phyloP scores from a whole-genome alignment of 2,888 invertebrate genomes.

The Sialis fuliginosa region DNA sequence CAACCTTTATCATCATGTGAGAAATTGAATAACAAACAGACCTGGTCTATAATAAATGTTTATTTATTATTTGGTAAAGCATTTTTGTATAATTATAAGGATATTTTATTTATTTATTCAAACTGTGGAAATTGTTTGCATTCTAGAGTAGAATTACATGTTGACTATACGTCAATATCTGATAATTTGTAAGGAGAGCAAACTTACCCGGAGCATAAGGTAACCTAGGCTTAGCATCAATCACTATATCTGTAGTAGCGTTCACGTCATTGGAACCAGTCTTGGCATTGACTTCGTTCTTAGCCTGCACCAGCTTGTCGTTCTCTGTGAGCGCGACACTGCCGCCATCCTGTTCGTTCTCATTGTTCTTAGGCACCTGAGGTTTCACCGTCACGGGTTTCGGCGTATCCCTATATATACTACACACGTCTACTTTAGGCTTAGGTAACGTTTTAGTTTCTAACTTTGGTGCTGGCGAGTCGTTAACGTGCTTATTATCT shows the following conservation, averaged over 20 bases:
- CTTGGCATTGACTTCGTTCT: conserved; percentile 22
- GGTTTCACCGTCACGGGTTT: conserved; percentile 14
- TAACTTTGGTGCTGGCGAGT: background rate
- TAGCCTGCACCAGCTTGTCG: conserved; percentile 23
- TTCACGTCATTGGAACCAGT: conserved; percentile 12
- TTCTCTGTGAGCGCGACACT: conserved; percentile 15
- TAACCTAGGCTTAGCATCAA: conserved; percentile 14
- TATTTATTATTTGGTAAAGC: conserved; percentile 5
- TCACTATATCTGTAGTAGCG: conserved; percentile 7
- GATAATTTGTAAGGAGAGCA: background rate
- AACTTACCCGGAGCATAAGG: conserved; percentile 23
- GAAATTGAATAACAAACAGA: background rate
- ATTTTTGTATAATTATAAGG: background rate
- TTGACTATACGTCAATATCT: background rate
- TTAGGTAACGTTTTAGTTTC: conserved; percentile 14
- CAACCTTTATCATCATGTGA: background rate
- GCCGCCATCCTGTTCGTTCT: conserved; percentile 20
- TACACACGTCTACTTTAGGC: conserved; percentile 19
- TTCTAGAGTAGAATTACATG: background rate
- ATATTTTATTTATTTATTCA: background rate
- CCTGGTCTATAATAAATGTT: background rate
- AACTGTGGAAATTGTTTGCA: no score
- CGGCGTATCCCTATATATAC: conserved; percentile 22
- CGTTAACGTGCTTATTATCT: background rate
- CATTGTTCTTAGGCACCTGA: conserved; percentile 1